Evolutionary conservation across 2,113 vertebrate species (phyloP).

Genomic region (Eubucco bourcierii): DNA sequence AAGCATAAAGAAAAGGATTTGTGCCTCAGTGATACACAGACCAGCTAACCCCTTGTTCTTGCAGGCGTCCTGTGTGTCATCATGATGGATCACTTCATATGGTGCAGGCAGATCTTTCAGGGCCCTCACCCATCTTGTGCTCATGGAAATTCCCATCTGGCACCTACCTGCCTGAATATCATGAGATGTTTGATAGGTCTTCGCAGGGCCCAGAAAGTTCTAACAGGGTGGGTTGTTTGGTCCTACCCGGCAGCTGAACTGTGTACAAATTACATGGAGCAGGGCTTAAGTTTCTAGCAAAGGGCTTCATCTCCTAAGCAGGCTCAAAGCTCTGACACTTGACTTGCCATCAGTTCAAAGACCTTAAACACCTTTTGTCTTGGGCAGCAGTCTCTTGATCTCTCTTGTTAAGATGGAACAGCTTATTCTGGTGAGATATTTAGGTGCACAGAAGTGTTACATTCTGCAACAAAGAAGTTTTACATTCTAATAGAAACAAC

Average conservation of each 20-base stretch:
- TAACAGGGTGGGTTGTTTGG: background rate
- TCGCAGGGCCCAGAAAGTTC: background rate
- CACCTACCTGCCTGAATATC: background rate
- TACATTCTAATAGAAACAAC: background rate
- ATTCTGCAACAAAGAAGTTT: accelerated
- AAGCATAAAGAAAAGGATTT: background rate
- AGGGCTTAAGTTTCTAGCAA: background rate
- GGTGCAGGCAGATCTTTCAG: background rate
- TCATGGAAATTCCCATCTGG: background rate
- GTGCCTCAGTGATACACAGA: background rate
- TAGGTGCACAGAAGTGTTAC: background rate
- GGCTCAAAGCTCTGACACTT: background rate
- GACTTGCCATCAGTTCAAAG: background rate
- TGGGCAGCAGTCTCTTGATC: background rate
- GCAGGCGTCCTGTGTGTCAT: too few relatives aligned
- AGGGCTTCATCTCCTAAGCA: background rate
- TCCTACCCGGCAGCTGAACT: background rate
- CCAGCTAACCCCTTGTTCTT: background rate
- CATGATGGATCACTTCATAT: background rate
- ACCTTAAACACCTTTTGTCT: background rate
- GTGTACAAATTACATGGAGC: background rate
- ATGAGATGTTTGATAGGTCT: background rate
- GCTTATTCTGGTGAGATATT: background rate
- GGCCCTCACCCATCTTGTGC: background rate
- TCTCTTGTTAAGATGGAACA: background rate